Conservation (phyloP, 2,113 vertebrate species). For the Raja brachyura region DNA sequence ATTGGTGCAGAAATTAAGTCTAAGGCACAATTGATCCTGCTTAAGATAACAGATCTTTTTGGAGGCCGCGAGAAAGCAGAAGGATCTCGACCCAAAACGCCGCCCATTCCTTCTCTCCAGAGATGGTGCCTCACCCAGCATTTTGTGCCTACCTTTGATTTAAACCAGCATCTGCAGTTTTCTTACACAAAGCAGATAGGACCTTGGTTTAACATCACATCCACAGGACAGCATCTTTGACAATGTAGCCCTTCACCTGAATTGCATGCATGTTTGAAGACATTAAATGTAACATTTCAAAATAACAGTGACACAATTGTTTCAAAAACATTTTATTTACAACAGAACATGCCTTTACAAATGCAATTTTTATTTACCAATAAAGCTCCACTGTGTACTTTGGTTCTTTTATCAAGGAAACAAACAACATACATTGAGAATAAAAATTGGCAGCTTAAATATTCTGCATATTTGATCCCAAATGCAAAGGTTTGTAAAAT, state of each 20-base stretch:
- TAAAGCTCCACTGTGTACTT: background rate
- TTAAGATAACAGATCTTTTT: too few relatives aligned
- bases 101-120: too few relatives aligned
- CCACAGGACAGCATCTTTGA: too few relatives aligned
- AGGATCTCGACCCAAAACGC: too few relatives aligned
- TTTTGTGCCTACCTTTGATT: too few relatives aligned
- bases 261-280: background rate
- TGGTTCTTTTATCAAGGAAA: slow-evolving; percentile 9
- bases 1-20: too few relatives aligned
- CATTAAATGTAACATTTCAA: background rate
- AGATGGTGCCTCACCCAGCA: too few relatives aligned
- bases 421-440: background rate
- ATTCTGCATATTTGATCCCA: slow-evolving; percentile 16
- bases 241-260: background rate
- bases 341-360: background rate
- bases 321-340: background rate
- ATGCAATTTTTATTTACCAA: background rate
- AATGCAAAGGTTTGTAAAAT: slow-evolving; percentile 22
- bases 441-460: background rate
- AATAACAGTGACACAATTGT: background rate
- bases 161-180: too few relatives aligned
- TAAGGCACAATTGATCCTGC: too few relatives aligned
- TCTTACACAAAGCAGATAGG: too few relatives aligned
- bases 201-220: too few relatives aligned
- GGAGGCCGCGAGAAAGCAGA: too few relatives aligned